Percentiles rank a stretch among this genome's conserved stretches.
phyloP scores from a whole-genome alignment of 2,888 invertebrate species.

The Macaria liturata region DNA sequence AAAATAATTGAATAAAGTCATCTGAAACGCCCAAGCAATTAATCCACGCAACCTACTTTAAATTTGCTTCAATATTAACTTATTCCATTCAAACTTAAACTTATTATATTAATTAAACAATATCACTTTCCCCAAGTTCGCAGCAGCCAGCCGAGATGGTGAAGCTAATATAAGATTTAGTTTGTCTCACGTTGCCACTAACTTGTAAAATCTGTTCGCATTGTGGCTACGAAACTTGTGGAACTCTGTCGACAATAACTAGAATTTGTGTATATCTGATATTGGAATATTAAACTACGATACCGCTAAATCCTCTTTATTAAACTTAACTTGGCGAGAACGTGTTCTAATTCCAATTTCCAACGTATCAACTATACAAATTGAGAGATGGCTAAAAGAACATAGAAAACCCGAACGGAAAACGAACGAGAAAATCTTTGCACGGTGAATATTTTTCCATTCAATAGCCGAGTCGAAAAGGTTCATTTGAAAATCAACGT shows the following conservation, averaged over 20 bases:
- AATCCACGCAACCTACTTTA: not conserved
- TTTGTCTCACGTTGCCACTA: slow-evolving; percentile 25
- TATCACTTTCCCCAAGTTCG: slow-evolving; percentile 30
- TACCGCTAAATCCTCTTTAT: not conserved
- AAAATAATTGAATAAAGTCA: too few species aligned
- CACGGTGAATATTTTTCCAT: too few species aligned
- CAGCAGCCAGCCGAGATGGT: slow-evolving; percentile 12
- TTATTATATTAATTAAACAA: slow-evolving; percentile 28
- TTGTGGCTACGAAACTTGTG: slow-evolving; percentile 17
- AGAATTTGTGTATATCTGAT: slow-evolving; percentile 15
- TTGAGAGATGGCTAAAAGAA: too few species aligned
- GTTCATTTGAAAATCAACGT: slow-evolving; percentile 1
- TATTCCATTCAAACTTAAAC: slow-evolving; percentile 8
- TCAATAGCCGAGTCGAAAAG: too few species aligned
- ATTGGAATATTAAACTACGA: slow-evolving; percentile 32
- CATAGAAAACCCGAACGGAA: too few species aligned
- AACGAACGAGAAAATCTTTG: too few species aligned
- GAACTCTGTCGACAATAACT: slow-evolving; percentile 15
- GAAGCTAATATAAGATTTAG: slow-evolving; percentile 26
- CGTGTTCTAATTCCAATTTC: too few species aligned
- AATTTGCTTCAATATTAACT: slow-evolving; percentile 8
- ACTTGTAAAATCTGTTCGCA: slow-evolving; percentile 25
- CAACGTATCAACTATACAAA: too few species aligned
- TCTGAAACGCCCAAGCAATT: too few species aligned
- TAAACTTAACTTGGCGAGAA: too few species aligned